Percentiles rank a stretch among this genome's conserved stretches.
Conservation (phyloP, 2,888 invertebrate genomes). For the Tortricodes alternella region DNA sequence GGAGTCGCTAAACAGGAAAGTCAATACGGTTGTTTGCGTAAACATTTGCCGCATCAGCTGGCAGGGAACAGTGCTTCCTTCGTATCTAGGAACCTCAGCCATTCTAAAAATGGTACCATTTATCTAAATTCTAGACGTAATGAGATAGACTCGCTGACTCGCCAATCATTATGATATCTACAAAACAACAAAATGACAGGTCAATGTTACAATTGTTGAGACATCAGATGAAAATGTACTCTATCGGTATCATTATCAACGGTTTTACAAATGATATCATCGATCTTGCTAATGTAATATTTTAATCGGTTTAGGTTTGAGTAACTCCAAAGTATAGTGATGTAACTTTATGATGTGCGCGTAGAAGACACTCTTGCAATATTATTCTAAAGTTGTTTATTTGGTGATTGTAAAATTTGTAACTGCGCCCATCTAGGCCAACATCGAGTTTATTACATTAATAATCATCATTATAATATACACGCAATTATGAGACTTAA, state of each 20-base stretch:
- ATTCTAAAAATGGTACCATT: neutral
- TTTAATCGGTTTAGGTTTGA: neutral
- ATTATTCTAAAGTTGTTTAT: slow-evolving; percentile 17
- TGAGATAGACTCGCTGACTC: neutral
- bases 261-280: neutral
- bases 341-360: slow-evolving; percentile 16
- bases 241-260: too few relatives aligned
- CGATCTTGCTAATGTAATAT: neutral
- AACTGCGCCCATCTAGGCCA: slow-evolving; percentile 20
- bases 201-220: neutral
- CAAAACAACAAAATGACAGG: too few relatives aligned
- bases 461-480: slow-evolving; percentile 7
- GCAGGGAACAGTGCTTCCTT: slow-evolving; percentile 15
- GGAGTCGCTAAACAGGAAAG: slow-evolving; percentile 58
- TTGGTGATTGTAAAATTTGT: slow-evolving; percentile 26
- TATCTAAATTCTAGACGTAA: too few relatives aligned
- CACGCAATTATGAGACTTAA: neutral
- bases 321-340: slow-evolving; percentile 1
- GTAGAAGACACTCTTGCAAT: slow-evolving; percentile 20
- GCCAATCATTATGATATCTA: too few relatives aligned
- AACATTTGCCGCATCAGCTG: slow-evolving; percentile 57
- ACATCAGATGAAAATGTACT: too few relatives aligned
- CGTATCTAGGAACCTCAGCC: neutral
- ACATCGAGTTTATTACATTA: slow-evolving; percentile 10
- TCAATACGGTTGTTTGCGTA: slow-evolving; percentile 69